phyloP scores from a whole-genome alignment of 2,797 vertebrate genomes.

The Smutsia temminckii region DNA sequence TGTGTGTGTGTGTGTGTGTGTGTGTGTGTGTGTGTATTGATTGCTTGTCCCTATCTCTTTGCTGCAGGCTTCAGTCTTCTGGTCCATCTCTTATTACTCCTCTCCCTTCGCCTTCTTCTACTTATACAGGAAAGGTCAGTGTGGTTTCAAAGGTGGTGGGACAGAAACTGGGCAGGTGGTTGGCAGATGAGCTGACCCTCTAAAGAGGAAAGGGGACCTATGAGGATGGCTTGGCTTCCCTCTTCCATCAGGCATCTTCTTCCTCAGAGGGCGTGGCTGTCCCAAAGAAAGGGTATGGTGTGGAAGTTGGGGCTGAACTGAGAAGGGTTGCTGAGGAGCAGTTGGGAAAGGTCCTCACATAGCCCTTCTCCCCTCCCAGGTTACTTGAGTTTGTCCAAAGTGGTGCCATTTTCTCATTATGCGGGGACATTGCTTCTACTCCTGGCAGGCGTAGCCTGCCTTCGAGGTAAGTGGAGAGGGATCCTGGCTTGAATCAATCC shows the following conservation, averaged over 20 bases:
- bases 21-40: not conserved
- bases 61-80: constrained; percentile 91
- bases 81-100: constrained; percentile 94
- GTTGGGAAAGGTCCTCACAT: not conserved
- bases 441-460: constrained; percentile 92
- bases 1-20: not conserved
- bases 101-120: constrained; percentile 93
- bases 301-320: not conserved
- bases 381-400: constrained; percentile 91
- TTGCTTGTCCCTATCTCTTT: constrained; percentile 59
- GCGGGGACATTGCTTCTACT: constrained; percentile 90
- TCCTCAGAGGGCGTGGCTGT: not conserved
- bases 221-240: constrained; percentile 1
- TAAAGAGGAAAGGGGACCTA: not conserved
- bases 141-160: constrained; percentile 46
- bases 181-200: not conserved
- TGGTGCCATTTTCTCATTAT: constrained; percentile 92
- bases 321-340: not conserved
- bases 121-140: constrained; percentile 94
- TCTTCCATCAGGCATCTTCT: constrained; percentile 16
- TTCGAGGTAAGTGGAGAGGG: constrained; percentile 89
- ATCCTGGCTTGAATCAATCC: not conserved
- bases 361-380: constrained; percentile 81
- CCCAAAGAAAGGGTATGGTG: not conserved
- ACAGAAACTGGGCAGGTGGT: constrained; percentile 22